Evolutionary conservation across 2,113 vertebrate species (phyloP).

Genomic region (Ivindomyrus marchei): DNA sequence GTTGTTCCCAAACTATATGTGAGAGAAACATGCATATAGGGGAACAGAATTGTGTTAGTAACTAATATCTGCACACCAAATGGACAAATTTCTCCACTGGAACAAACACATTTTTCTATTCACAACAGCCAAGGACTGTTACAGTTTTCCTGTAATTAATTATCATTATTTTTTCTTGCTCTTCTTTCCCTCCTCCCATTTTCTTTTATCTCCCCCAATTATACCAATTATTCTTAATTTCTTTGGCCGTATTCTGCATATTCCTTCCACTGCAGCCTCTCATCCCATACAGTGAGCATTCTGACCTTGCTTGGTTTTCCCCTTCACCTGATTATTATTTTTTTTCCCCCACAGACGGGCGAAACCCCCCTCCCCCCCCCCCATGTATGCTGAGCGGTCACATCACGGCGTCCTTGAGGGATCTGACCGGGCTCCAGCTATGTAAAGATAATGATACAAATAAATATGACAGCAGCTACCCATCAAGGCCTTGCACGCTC

Average conservation of each 20-base stretch:
- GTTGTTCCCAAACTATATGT: background rate
- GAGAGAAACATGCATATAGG: background rate
- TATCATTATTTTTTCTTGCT: background rate
- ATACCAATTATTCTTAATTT: background rate
- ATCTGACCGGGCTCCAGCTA: constrained; percentile 6
- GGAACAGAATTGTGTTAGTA: background rate
- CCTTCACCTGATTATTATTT: background rate
- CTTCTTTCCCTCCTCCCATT: background rate
- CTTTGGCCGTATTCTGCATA: background rate
- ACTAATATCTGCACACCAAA: background rate
- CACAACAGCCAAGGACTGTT: background rate
- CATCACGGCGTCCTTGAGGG: background rate
- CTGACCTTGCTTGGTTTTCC: background rate
- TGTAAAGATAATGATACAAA: constrained; percentile 11
- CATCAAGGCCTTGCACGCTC: background rate
- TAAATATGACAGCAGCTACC: constrained; percentile 10
- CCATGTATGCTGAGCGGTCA: background rate
- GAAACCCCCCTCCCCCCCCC: background rate
- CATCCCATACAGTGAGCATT: background rate
- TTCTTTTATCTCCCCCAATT: background rate
- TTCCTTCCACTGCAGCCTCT: background rate
- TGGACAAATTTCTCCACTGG: background rate
- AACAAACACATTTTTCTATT: background rate
- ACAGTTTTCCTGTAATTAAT: background rate
- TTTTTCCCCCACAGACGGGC: background rate